Conservation (phyloP, 2,113 vertebrate genomes). For the Sinocyclocheilus grahami region DNA sequence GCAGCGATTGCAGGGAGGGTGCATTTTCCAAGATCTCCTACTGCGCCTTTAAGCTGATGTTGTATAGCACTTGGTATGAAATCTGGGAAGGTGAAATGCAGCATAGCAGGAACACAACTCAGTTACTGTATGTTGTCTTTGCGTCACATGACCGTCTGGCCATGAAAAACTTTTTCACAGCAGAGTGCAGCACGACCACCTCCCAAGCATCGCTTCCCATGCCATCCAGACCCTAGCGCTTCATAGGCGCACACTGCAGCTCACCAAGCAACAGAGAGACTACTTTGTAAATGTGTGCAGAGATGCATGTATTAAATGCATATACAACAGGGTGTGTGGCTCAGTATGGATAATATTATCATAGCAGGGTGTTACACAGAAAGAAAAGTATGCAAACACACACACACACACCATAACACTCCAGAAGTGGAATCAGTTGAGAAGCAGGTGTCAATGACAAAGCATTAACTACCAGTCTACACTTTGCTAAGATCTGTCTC, state of each 20-base stretch:
- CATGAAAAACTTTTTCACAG: constrained; percentile 35
- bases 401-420: not conserved
- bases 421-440: constrained; percentile 3
- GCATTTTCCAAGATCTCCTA: too few relatives aligned
- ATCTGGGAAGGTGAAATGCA: constrained; percentile 19
- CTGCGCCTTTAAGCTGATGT: not conserved
- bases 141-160: constrained; percentile 50
- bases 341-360: not conserved
- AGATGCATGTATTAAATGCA: not conserved
- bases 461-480: constrained; percentile 36
- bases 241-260: constrained; percentile 31
- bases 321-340: not conserved
- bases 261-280: constrained; percentile 38
- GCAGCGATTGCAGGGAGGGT: too few relatives aligned
- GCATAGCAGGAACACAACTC: not conserved
- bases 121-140: not conserved
- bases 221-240: constrained; percentile 36
- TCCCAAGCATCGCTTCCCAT: constrained; percentile 35
- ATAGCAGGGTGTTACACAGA: not conserved
- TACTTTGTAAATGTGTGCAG: not conserved
- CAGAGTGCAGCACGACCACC: constrained; percentile 26
- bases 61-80: not conserved
- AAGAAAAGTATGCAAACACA: not conserved
- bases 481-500: constrained; percentile 43
- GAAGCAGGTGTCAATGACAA: constrained; percentile 50